Conservation (phyloP, 1,140 invertebrate genomes). For the Vollenhovia emeryi region DNA sequence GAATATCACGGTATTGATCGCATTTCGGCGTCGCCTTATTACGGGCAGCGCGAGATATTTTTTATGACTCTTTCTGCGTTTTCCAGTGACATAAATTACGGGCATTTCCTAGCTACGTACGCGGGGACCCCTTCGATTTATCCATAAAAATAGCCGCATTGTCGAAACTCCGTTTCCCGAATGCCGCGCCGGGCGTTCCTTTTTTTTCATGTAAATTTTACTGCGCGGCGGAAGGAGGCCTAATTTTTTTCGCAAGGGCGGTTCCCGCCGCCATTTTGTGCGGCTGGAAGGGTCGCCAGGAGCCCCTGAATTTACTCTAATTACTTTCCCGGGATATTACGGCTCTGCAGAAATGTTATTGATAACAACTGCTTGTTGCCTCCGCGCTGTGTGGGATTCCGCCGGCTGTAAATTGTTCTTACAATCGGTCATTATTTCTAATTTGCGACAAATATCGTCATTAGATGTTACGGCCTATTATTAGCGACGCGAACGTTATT, state of each 20-base stretch:
- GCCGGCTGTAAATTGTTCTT: constrained; percentile 57
- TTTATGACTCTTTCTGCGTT: constrained; percentile 64
- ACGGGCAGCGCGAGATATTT: constrained; percentile 49
- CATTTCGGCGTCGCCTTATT: constrained; percentile 49
- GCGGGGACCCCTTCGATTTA: constrained; percentile 72
- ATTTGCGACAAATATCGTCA: constrained; percentile 59
- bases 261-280: constrained; percentile 82
- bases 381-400: constrained; percentile 61
- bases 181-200: constrained; percentile 69
- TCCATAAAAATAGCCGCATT: constrained; percentile 71
- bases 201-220: constrained; percentile 79
- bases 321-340: constrained; percentile 80
- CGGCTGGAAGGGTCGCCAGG: constrained; percentile 77
- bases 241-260: constrained; percentile 81
- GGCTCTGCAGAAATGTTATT: constrained; percentile 80
- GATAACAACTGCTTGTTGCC: constrained; percentile 77
- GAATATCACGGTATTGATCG: constrained; percentile 47
- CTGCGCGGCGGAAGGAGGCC: constrained; percentile 76
- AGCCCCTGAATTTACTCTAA: constrained; percentile 82
- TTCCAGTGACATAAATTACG: constrained; percentile 73
- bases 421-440: constrained; percentile 67
- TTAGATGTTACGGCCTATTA: constrained; percentile 47
- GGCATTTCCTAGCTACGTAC: constrained; percentile 64
- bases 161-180: constrained; percentile 74
- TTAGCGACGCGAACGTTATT: constrained; percentile 44